phyloP scores from a whole-genome alignment of 2,888 invertebrate genomes.

The Oscheius sp. region DNA sequence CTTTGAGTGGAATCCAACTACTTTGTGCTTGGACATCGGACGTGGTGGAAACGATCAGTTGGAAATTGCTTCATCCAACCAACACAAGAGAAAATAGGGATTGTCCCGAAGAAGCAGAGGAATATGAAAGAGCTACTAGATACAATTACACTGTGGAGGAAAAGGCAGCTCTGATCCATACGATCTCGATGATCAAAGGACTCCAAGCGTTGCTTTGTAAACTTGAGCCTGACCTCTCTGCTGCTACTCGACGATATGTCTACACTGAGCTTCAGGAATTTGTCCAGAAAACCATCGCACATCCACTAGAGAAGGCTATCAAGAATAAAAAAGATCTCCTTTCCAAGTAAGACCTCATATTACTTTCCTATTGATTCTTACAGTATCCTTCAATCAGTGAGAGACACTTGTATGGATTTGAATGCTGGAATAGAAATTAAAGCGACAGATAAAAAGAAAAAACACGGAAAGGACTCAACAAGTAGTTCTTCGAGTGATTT shows the following conservation, averaged over 20 bases:
- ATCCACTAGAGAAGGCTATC: constrained; percentile 91
- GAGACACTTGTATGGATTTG: constrained; percentile 98
- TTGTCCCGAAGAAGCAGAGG: constrained; percentile 89
- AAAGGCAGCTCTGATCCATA: constrained; percentile 88
- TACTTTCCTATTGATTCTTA: constrained; percentile 31
- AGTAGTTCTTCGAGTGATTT: constrained; percentile 81
- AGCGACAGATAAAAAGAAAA: constrained; percentile 47
- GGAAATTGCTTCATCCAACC: constrained; percentile 97
- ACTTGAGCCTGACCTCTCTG: constrained; percentile 94
- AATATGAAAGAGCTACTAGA: constrained; percentile 87
- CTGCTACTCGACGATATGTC: constrained; percentile 83
- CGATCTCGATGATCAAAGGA: constrained; percentile 97
- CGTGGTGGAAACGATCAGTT: constrained; percentile 80
- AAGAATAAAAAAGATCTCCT: constrained; percentile 97
- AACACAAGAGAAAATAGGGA: constrained; percentile 93
- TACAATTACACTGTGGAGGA: constrained; percentile 97
- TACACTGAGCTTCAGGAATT: constrained; percentile 95
- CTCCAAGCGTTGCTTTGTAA: constrained; percentile 93
- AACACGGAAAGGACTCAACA: constrained; percentile 39
- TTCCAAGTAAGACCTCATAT: constrained; percentile 65
- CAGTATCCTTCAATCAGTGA: constrained; percentile 93
- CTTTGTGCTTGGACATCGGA: constrained; percentile 96
- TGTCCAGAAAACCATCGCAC: constrained; percentile 86
- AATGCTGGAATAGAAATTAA: constrained; percentile 71
- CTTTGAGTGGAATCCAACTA: constrained; percentile 88